Evolutionary conservation across 1,140 invertebrate species (phyloP).

Genomic region (Drosophila nebulosa): DNA sequence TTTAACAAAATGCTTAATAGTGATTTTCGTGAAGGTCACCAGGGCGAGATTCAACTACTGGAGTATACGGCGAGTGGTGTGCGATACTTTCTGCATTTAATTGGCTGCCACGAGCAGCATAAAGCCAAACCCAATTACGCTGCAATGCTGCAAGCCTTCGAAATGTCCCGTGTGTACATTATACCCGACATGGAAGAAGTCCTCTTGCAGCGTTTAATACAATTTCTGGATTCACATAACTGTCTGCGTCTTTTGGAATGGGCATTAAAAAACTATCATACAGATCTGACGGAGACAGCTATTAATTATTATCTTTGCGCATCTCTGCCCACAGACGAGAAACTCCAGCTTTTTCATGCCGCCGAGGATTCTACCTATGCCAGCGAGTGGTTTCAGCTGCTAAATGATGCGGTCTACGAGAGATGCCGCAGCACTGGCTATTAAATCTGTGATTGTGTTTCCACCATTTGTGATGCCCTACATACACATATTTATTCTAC

Average conservation of each 20-base stretch:
- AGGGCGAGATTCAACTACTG: conserved; percentile 68
- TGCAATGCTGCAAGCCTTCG: conserved; percentile 74
- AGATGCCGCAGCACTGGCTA: conserved; percentile 70
- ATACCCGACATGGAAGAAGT: conserved; percentile 67
- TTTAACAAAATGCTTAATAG: conserved; percentile 80
- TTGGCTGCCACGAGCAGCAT: conserved; percentile 53
- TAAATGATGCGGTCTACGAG: conserved; percentile 72
- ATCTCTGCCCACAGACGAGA: conserved; percentile 45
- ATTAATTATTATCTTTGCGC: conserved; percentile 77
- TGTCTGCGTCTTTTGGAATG: conserved; percentile 71
- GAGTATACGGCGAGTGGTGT: conserved; percentile 64
- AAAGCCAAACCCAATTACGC: conserved; percentile 47
- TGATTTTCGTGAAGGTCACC: conserved; percentile 70
- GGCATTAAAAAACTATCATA: conserved; percentile 76
- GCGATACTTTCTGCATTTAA: conserved; percentile 73
- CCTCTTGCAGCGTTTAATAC: conserved; percentile 60
- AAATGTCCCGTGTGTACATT: conserved; percentile 77
- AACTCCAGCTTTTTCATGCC: conserved; percentile 63
- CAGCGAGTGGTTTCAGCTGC: conserved; percentile 76
- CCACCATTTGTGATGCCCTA: conserved; percentile 6
- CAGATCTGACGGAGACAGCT: conserved; percentile 69
- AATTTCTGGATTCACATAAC: conserved; percentile 59
- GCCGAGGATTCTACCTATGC: conserved; percentile 72
- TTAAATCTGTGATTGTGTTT: conserved; percentile 45
- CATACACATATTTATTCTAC: not conserved